phyloP scores from a whole-genome alignment of 2,113 vertebrate genomes.

The Halcyon senegalensis region DNA sequence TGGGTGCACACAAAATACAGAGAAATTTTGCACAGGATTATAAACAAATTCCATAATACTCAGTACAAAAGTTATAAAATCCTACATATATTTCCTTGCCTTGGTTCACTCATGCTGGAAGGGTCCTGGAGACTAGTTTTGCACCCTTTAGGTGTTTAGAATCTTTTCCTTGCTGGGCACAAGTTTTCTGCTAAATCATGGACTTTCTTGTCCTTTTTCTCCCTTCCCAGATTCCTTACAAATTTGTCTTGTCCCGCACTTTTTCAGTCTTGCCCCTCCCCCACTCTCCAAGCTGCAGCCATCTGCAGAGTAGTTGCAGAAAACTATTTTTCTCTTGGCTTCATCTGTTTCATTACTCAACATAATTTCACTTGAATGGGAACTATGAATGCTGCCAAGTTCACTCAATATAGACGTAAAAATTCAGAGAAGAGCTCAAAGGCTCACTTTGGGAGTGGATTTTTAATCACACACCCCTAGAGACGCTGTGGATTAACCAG shows the following conservation, averaged over 20 bases:
- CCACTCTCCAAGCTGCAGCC: background rate
- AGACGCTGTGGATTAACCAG: background rate
- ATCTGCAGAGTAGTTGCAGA: background rate
- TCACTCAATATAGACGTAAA: background rate
- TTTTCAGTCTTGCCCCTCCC: background rate
- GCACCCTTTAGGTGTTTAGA: background rate
- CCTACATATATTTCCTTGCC: background rate
- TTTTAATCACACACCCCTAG: background rate
- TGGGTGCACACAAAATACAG: background rate
- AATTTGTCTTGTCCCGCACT: background rate
- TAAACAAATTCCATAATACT: background rate
- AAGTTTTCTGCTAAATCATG: background rate
- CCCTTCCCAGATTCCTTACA: background rate
- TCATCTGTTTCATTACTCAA: background rate
- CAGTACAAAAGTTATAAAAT: background rate
- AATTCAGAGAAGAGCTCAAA: background rate
- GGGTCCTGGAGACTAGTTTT: background rate
- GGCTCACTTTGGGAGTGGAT: background rate
- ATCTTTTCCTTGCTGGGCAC: background rate
- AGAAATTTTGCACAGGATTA: background rate
- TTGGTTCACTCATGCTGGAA: background rate
- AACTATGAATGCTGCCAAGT: background rate
- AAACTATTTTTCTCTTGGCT: background rate
- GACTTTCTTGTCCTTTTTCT: background rate
- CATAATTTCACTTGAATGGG: background rate